Percentiles rank a stretch among this genome's conserved stretches.
phyloP scores from a whole-genome alignment of 2,113 vertebrate species.

The Labeo catla region DNA sequence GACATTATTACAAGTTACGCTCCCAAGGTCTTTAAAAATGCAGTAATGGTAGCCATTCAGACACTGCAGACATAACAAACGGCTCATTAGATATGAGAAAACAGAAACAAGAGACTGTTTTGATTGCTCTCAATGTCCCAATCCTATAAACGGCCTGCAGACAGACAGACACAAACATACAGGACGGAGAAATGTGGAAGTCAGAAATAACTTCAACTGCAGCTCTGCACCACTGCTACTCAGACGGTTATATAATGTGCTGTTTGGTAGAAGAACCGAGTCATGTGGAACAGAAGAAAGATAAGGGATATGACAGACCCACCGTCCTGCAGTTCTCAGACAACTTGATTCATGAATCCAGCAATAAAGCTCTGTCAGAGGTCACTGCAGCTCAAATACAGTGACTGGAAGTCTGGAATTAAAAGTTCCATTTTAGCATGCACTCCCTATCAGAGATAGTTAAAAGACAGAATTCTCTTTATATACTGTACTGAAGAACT shows the following conservation, averaged over 20 bases:
- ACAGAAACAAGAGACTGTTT: constrained; percentile 22
- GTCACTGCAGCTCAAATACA: background rate
- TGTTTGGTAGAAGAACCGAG: background rate
- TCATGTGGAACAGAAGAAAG: constrained; percentile 12
- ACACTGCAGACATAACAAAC: constrained; percentile 23
- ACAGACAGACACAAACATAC: constrained; percentile 4
- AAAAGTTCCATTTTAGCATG: background rate
- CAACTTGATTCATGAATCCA: constrained; percentile 11
- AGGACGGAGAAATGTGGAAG: background rate
- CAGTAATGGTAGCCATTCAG: constrained; percentile 12
- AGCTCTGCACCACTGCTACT: background rate
- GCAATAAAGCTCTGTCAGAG: background rate
- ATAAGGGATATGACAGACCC: background rate
- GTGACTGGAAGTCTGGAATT: background rate
- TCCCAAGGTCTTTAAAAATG: constrained; percentile 4
- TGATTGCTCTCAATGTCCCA: background rate
- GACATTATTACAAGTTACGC: background rate
- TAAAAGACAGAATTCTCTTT: background rate
- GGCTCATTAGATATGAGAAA: constrained; percentile 22
- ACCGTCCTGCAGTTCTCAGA: background rate
- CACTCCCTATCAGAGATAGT: background rate
- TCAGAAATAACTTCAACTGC: background rate
- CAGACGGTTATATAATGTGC: constrained; percentile 25
- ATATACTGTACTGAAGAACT: background rate
- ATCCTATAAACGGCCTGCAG: background rate